A percentile compares a stretch with the other conserved stretches of the same genome.
These are phyloP conservation scores for Bungarus multicinctus DNA, from an alignment of 2,113 vertebrate species.

Conservation along the genomic window DNA sequence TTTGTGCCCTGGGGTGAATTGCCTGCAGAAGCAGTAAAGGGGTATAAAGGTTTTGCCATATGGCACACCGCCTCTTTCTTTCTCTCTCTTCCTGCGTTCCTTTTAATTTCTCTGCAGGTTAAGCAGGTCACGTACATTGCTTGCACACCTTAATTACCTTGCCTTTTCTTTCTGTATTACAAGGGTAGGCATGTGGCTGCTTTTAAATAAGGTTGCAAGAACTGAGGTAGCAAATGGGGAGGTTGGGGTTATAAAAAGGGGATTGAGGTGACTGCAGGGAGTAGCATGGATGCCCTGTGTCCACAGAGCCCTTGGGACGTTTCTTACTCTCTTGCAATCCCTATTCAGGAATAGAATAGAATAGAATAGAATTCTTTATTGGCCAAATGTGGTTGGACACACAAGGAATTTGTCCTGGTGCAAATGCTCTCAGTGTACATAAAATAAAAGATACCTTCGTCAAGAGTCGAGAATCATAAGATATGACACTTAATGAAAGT, in stretches of 20 bases:
- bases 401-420: too few species aligned
- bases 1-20: neutral
- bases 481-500: too few species aligned
- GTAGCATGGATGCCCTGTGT: neutral
- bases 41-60: neutral
- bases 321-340: neutral
- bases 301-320: neutral
- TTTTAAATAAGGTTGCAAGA: neutral
- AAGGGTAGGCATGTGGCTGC: neutral
- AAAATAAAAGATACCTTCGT: too few species aligned
- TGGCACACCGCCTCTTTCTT: neutral
- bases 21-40: neutral
- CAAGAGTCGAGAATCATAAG: too few species aligned
- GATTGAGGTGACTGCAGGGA: too few species aligned
- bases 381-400: too few species aligned
- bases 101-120: constrained; percentile 1
- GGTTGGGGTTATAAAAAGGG: neutral
- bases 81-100: neutral
- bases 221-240: too few species aligned
- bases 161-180: neutral
- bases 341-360: too few species aligned
- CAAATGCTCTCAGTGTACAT: too few species aligned
- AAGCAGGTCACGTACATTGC: neutral
- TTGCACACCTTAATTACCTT: constrained; percentile 9
- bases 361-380: too few species aligned